Base-by-base conservation (phyloP, 2,797 vertebrate species). In the Luscinia megarhynchos region DNA sequence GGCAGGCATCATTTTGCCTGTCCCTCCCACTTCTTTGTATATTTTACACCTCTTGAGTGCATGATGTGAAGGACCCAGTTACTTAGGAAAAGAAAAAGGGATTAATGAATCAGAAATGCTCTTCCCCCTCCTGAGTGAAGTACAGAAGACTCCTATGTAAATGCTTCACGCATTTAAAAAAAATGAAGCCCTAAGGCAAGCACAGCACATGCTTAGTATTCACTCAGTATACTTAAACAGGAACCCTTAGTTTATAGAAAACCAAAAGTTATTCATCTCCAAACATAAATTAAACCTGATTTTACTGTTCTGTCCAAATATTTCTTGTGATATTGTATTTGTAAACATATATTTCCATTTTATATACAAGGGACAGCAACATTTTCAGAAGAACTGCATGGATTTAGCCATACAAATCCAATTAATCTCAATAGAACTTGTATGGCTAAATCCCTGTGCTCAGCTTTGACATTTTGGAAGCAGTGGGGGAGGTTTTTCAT, bases 61-160 rank as follows among this genome's bases (percentile, higher is more conserved):
- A 93, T 58, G 87, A 92, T 88, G 85, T 87, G 92, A 96, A 94
- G 94, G 95, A 89, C 85, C 45, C 64, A 32, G 82, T 87, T 96
- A 91, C 87, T 96, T 45, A 84, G 69, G 79, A 89, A 91, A 89
- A 89, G 79, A 93, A 95, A 95, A 94, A 76, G 57, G 93, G 91
- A 95, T 96, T 93, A 94, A 94, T 93, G 94, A 95, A 95, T 95
- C 89, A 96, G 92, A 96, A 96, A 97, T 94, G 81, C 94, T 94
- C 95, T 95, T 93, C 94, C 94, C 96, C 93, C 90, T 94, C 86
- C 95, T 82, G 90, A 95, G 96, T 96, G 89, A 94, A 96, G 92
- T 95, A 96, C 90, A 95, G 92, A 97, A 94, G 94, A 91, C 85
- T 96, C 91, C 91, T 95, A 94, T 95, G 95, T 94, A 96, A 97